These are phyloP conservation scores for Xerus rutilus DNA, from an alignment of 2,797 vertebrate genomes.

Conservation along the genomic window DNA sequence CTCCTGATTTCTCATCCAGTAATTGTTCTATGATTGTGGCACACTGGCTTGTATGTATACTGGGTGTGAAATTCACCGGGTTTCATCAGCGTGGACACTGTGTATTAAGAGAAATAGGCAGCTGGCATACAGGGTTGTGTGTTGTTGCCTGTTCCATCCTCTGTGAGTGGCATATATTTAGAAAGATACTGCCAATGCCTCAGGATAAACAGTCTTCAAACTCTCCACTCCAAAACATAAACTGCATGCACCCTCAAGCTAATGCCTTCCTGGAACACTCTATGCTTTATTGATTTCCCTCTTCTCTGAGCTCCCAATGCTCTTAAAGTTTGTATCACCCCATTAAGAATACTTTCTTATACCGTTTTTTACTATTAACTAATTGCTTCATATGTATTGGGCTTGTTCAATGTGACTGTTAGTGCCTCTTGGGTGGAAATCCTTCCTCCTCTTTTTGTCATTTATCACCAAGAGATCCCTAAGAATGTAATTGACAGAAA, in stretches of 20 bases:
- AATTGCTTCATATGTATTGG: conserved; percentile 57
- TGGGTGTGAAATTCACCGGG: neutral
- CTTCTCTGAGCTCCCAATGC: conserved; percentile 54
- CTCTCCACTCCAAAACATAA: conserved; percentile 64
- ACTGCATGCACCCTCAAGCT: conserved; percentile 39
- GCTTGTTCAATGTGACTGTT: conserved; percentile 49
- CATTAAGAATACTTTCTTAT: conserved; percentile 59
- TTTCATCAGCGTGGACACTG: neutral
- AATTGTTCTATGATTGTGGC: neutral
- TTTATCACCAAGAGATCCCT: conserved; percentile 30
- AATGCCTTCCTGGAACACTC: conserved; percentile 69
- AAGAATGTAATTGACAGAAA: conserved; percentile 17
- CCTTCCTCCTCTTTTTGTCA: neutral
- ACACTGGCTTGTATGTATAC: neutral
- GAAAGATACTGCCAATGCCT: conserved; percentile 46
- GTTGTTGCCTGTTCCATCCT: neutral
- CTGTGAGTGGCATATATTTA: conserved; percentile 53
- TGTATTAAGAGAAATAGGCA: conserved; percentile 19
- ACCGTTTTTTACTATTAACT: conserved; percentile 59
- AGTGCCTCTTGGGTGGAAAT: conserved; percentile 10
- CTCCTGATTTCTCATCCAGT: conserved; percentile 21
- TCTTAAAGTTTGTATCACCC: conserved; percentile 59
- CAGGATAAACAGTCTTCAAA: conserved; percentile 71
- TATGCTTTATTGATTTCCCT: conserved; percentile 62
- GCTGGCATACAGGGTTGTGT: neutral